Evolutionary conservation across 2,888 invertebrate species (phyloP).

Genomic region (Leptinotarsa haldemani): DNA sequence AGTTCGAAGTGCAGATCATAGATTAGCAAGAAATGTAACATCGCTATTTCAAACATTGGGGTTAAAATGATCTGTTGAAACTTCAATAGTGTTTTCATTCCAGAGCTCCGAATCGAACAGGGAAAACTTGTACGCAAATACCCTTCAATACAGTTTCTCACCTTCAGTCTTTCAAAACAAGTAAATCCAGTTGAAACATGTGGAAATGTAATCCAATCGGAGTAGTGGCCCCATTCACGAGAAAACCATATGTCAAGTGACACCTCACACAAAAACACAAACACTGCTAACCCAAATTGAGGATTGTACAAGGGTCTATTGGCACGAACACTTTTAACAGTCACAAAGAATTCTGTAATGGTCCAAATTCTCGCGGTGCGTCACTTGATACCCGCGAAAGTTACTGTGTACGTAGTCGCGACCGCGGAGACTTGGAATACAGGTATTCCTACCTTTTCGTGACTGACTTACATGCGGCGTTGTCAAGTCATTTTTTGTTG

Average conservation of each 20-base stretch:
- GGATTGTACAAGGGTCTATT: not conserved
- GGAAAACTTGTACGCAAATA: not conserved
- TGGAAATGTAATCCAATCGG: slow-evolving; percentile 20
- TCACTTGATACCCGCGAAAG: slow-evolving; percentile 50
- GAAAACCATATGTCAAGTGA: slow-evolving; percentile 5
- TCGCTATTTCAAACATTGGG: too few relatives aligned
- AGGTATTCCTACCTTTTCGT: slow-evolving; percentile 52
- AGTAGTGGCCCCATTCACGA: slow-evolving; percentile 5
- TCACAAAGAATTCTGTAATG: slow-evolving; percentile 9
- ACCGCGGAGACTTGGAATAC: slow-evolving; percentile 40
- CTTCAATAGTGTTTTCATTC: too few relatives aligned
- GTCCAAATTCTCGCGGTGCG: slow-evolving; percentile 39
- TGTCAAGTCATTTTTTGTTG: slow-evolving; percentile 28
- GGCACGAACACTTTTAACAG: not conserved
- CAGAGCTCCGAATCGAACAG: too few relatives aligned
- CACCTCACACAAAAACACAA: slow-evolving; percentile 21
- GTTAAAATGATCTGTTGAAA: too few relatives aligned
- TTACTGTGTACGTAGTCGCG: slow-evolving; percentile 47
- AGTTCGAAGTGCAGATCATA: too few relatives aligned
- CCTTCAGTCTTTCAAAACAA: slow-evolving; percentile 4
- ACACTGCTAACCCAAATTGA: slow-evolving; percentile 6
- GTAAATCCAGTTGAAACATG: slow-evolving; percentile 8
- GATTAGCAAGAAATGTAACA: too few relatives aligned
- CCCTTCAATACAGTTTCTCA: slow-evolving; percentile 1
- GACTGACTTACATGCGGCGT: slow-evolving; percentile 34